Percentiles rank a stretch among this genome's conserved stretches.
These are phyloP conservation scores for Colinus virginianus DNA, from an alignment of 2,113 vertebrate genomes.

Conservation along the genomic window DNA sequence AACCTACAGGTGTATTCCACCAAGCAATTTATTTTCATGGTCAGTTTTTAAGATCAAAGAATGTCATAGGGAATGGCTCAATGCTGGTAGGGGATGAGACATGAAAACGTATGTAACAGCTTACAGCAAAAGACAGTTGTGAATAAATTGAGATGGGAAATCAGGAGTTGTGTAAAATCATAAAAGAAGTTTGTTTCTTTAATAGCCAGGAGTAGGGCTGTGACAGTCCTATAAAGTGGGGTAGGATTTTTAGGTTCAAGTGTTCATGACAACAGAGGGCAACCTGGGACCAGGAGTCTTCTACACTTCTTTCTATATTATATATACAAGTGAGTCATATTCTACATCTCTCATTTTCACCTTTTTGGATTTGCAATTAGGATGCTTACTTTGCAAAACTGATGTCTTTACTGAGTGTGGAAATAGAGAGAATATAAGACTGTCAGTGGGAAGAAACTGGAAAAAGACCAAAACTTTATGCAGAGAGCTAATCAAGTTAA, in stretches of 20 bases:
- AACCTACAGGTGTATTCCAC: background rate
- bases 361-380: background rate
- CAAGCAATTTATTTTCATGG: background rate
- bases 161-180: background rate
- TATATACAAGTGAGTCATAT: background rate
- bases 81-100: background rate
- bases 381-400: background rate
- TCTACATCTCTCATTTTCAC: background rate
- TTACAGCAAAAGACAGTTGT: background rate
- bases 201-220: background rate
- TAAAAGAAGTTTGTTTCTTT: background rate
- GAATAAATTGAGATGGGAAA: background rate
- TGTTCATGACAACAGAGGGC: background rate
- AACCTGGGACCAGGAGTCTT: background rate
- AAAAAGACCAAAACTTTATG: background rate
- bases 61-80: background rate
- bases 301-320: background rate
- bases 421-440: background rate
- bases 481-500: background rate
- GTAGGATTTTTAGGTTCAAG: background rate
- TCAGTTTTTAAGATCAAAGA: background rate
- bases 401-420: background rate
- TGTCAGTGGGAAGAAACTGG: background rate
- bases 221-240: background rate
- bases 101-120: background rate